These are phyloP conservation scores for Synanceia verrucosa DNA, from an alignment of 2,797 vertebrate species.

Conservation along the genomic window DNA sequence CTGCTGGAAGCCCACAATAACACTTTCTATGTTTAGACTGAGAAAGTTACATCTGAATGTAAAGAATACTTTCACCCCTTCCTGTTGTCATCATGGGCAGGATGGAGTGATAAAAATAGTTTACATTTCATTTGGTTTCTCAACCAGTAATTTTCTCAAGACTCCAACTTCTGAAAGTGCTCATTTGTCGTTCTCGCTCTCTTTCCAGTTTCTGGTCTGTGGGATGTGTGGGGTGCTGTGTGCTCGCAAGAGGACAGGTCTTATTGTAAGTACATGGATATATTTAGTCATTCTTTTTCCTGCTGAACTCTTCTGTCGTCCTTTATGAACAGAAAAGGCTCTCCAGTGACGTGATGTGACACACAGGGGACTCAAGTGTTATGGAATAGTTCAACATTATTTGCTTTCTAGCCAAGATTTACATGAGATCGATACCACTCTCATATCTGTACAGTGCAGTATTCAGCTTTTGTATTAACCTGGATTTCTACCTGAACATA, in stretches of 20 bases:
- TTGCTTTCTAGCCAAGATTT: not conserved
- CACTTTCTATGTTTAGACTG: slow-evolving; percentile 39
- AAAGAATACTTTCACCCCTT: slow-evolving; percentile 32
- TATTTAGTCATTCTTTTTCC: not conserved
- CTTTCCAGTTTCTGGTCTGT: slow-evolving; percentile 92
- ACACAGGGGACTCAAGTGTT: not conserved
- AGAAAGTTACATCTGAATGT: slow-evolving; percentile 31
- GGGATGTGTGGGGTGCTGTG: slow-evolving; percentile 96
- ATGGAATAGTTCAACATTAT: not conserved
- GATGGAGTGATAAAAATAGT: not conserved
- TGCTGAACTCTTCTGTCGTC: not conserved
- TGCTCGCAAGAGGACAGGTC: slow-evolving; percentile 95
- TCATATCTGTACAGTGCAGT: not conserved
- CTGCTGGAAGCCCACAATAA: slow-evolving; percentile 11
- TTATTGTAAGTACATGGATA: slow-evolving; percentile 89
- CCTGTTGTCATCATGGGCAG: slow-evolving; percentile 1
- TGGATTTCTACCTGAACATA: no score
- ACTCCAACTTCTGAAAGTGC: slow-evolving; percentile 1
- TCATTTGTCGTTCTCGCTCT: slow-evolving; percentile 22
- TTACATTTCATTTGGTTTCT: not conserved
- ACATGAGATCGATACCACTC: not conserved
- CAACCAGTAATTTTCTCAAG: not conserved
- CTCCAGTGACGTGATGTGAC: not conserved
- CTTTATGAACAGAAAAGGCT: not conserved
- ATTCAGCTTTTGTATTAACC: no score